These are phyloP conservation scores for Equus przewalskii DNA, from an alignment of 2,113 vertebrate species.

Conservation along the genomic window DNA sequence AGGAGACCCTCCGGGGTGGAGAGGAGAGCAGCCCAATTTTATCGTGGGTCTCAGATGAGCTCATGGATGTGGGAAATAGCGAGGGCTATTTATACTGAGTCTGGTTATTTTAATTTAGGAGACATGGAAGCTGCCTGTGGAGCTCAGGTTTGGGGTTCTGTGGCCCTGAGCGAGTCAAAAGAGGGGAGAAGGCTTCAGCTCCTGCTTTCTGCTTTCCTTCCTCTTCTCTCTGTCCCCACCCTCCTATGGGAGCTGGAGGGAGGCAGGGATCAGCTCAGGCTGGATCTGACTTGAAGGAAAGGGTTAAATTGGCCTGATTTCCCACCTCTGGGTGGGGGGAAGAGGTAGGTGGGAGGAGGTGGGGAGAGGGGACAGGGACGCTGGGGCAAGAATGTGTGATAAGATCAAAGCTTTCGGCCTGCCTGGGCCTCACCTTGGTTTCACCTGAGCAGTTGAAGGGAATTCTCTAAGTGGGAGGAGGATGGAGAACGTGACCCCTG, in stretches of 20 bases:
- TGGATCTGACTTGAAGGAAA: conserved; percentile 48
- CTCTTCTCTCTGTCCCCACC: not conserved
- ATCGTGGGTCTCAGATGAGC: conserved; percentile 2
- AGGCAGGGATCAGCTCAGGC: not conserved
- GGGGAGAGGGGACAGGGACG: conserved; percentile 23
- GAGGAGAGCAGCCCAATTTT: not conserved
- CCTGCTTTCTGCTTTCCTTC: not conserved
- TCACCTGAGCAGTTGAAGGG: conserved; percentile 75
- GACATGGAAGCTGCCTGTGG: not conserved
- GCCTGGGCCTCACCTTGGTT: conserved; percentile 72
- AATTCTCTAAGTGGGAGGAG: conserved; percentile 62
- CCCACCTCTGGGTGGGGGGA: not conserved
- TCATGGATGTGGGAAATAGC: not conserved
- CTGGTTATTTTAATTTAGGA: conserved; percentile 23
- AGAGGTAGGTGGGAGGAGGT: not conserved
- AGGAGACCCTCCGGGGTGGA: not conserved
- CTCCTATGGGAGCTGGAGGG: not conserved
- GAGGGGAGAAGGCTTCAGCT: not conserved
- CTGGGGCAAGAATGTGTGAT: conserved; percentile 81
- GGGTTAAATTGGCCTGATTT: conserved; percentile 71
- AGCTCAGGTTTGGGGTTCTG: not conserved
- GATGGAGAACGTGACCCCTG: not conserved
- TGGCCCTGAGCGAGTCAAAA: not conserved
- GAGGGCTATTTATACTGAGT: not conserved
- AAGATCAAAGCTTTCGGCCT: conserved; percentile 81